phyloP scores from a whole-genome alignment of 2,797 vertebrate species.

The Sebastes hopkinsi region DNA sequence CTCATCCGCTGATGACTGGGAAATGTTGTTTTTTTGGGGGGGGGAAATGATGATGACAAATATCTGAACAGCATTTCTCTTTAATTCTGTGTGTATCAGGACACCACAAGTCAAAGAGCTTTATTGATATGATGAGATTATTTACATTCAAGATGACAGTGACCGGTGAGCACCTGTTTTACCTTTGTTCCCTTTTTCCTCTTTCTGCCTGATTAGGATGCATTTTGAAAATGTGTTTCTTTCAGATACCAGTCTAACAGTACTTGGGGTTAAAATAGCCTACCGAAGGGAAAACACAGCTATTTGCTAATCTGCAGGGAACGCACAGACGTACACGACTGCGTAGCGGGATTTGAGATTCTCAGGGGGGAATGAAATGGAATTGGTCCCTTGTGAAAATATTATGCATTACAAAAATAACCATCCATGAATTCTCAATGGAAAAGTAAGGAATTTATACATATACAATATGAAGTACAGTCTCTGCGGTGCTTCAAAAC shows the following conservation, averaged over 20 bases:
- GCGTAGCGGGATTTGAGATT: neutral
- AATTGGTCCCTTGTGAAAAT: constrained; percentile 44
- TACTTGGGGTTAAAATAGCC: constrained; percentile 56
- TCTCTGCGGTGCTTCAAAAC: constrained; percentile 6
- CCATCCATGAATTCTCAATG: constrained; percentile 33
- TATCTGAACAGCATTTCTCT: constrained; percentile 20
- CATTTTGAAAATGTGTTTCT: constrained; percentile 51
- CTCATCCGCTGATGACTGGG: neutral
- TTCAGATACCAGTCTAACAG: constrained; percentile 74
- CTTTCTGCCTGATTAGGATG: constrained; percentile 32
- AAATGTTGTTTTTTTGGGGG: neutral
- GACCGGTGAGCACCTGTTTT: constrained; percentile 50
- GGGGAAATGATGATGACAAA: neutral
- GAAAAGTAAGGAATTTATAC: constrained; percentile 52
- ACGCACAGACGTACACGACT: constrained; percentile 2
- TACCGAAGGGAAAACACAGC: constrained; percentile 35
- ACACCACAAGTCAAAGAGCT: constrained; percentile 20
- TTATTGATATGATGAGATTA: constrained; percentile 54
- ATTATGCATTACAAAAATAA: constrained; percentile 59
- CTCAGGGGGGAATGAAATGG: constrained; percentile 2
- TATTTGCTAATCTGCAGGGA: constrained; percentile 28
- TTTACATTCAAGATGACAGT: constrained; percentile 60
- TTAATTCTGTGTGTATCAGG: constrained; percentile 28
- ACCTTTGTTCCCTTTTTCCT: constrained; percentile 59
- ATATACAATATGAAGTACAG: constrained; percentile 21